Percentiles rank a stretch among this genome's conserved stretches.
phyloP scores from a whole-genome alignment of 2,888 invertebrate genomes.

The Ctena decussata region DNA sequence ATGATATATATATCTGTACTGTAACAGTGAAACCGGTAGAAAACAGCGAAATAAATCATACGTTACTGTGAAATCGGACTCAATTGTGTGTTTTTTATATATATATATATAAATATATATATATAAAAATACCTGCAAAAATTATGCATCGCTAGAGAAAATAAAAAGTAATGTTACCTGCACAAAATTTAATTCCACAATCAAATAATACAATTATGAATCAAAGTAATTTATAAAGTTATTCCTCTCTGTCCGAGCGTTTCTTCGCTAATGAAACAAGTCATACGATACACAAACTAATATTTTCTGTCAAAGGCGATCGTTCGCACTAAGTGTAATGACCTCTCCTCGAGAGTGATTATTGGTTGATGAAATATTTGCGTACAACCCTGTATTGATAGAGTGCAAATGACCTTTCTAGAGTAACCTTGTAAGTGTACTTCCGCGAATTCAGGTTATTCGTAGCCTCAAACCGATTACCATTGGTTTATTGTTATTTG shows the following conservation, averaged over 20 bases:
- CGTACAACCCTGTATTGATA: neutral
- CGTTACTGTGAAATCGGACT: too few species aligned
- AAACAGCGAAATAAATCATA: too few species aligned
- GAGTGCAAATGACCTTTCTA: conserved; percentile 9
- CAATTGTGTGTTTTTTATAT: too few species aligned
- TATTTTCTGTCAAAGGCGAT: neutral
- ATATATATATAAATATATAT: too few species aligned
- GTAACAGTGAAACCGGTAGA: too few species aligned
- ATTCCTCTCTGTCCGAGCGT: neutral
- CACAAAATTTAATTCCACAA: neutral
- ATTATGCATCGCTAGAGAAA: neutral
- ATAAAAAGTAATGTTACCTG: conserved; percentile 4
- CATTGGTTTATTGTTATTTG: too few species aligned
- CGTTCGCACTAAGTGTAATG: conserved; percentile 8
- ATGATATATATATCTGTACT: too few species aligned
- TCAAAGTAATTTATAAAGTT: neutral
- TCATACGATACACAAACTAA: neutral
- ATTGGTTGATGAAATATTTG: conserved; percentile 10
- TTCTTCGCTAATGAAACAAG: neutral
- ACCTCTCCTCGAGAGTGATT: neutral
- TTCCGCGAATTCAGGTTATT: conserved; percentile 3
- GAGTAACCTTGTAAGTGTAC: neutral
- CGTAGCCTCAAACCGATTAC: neutral
- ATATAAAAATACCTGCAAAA: too few species aligned
- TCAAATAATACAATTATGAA: neutral